Evolutionary conservation across 2,113 vertebrate genomes (phyloP).

Genomic region (Gadus macrocephalus): DNA sequence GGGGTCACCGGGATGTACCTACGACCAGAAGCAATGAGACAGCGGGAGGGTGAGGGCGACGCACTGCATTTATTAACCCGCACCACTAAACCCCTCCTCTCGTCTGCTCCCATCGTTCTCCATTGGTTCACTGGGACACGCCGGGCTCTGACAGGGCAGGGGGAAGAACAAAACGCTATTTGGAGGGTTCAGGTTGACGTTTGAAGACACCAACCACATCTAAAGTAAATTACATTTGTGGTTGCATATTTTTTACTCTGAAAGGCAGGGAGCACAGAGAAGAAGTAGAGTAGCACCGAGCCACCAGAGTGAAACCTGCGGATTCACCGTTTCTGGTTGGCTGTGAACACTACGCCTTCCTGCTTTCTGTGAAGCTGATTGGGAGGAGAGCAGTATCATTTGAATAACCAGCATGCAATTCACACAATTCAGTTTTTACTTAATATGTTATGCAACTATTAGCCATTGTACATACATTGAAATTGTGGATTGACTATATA

Average conservation of each 20-base stretch:
- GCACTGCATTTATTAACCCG: conserved; percentile 51
- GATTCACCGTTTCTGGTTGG: conserved; percentile 21
- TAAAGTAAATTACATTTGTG: conserved; percentile 26
- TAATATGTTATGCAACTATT: not conserved
- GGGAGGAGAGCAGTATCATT: not conserved
- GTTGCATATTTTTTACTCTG: not conserved
- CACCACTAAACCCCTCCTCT: conserved; percentile 52
- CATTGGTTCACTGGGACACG: conserved; percentile 58
- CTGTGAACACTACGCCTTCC: not conserved
- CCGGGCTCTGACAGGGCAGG: conserved; percentile 35
- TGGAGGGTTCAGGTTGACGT: no score
- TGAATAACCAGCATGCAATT: conserved; percentile 31
- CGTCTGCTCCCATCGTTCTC: not conserved
- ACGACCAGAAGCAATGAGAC: conserved; percentile 6
- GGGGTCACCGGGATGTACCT: not conserved
- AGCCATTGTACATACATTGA: not conserved
- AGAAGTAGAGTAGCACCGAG: no score
- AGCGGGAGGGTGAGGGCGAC: conserved; percentile 15
- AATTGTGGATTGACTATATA: not conserved
- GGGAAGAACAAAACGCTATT: conserved; percentile 15
- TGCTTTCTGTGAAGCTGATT: conserved; percentile 22
- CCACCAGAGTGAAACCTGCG: conserved; percentile 9
- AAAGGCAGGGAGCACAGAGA: no score
- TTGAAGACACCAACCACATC: no score
- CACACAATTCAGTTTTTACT: not conserved